These are phyloP conservation scores for Numenius arquata DNA, from an alignment of 2,113 vertebrate species.

Conservation along the genomic window DNA sequence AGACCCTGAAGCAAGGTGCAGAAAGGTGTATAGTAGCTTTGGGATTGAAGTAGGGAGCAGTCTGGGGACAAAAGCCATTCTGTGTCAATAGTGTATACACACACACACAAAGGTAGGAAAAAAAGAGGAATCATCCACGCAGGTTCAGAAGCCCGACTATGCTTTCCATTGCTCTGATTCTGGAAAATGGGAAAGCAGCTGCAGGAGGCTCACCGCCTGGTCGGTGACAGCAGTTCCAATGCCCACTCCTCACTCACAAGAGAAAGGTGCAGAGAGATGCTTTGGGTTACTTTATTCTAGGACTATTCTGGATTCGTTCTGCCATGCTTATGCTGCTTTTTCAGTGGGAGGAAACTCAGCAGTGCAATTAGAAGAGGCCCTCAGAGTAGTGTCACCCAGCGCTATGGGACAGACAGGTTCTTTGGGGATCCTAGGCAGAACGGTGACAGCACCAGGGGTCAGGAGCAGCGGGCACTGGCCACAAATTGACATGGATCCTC, in stretches of 20 bases:
- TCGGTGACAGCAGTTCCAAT: background rate
- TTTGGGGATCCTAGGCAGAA: background rate
- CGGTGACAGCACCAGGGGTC: background rate
- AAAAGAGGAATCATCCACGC: background rate
- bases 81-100: background rate
- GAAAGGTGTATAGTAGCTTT: background rate
- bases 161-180: background rate
- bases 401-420: background rate
- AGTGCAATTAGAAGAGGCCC: background rate
- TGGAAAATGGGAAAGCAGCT: background rate
- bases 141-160: background rate
- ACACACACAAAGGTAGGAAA: background rate
- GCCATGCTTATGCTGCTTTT: background rate
- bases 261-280: background rate
- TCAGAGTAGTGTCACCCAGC: background rate
- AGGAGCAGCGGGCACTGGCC: fast-evolving
- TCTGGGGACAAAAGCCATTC: background rate
- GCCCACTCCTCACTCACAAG: background rate
- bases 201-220: fast-evolving
- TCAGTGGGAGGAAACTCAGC: background rate
- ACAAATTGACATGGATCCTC: background rate
- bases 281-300: background rate
- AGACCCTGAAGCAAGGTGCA: background rate
- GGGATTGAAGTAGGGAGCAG: background rate
- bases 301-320: background rate